A percentile compares a stretch with the other conserved stretches of the same genome.
These are phyloP conservation scores for Halcyon chelicuti DNA, from an alignment of 2,797 vertebrate species.

Conservation along the genomic window DNA sequence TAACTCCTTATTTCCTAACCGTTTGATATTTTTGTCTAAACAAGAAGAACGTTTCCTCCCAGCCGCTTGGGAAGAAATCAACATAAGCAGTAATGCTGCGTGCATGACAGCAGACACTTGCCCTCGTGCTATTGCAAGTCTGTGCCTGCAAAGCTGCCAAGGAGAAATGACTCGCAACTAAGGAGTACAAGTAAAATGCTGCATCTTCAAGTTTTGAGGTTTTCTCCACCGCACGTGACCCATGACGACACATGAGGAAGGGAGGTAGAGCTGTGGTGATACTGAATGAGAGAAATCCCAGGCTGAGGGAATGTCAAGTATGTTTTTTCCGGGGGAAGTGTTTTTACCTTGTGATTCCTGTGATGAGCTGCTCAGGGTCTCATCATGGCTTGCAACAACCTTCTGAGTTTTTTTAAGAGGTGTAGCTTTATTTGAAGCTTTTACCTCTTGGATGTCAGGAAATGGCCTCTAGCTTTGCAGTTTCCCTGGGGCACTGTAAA, in stretches of 20 bases:
- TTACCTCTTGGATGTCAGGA: neutral
- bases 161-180: neutral
- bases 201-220: neutral
- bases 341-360: neutral
- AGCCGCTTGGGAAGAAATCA: conserved; percentile 13
- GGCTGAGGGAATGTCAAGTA: neutral
- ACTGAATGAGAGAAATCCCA: neutral
- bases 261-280: neutral
- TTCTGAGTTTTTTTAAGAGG: conserved; percentile 1
- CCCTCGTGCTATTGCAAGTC: neutral
- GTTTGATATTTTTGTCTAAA: neutral
- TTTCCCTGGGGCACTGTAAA: neutral
- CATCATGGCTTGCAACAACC: neutral
- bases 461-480: neutral
- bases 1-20: neutral
- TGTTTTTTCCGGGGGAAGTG: neutral
- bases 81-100: neutral
- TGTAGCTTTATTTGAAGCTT: neutral
- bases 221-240: neutral
- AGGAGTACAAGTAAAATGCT: neutral
- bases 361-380: neutral
- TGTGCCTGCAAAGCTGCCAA: neutral
- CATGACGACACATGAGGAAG: neutral
- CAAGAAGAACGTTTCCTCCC: neutral
- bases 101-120: neutral